These are phyloP conservation scores for Rutilus rutilus DNA, from an alignment of 2,113 vertebrate genomes.

Conservation along the genomic window DNA sequence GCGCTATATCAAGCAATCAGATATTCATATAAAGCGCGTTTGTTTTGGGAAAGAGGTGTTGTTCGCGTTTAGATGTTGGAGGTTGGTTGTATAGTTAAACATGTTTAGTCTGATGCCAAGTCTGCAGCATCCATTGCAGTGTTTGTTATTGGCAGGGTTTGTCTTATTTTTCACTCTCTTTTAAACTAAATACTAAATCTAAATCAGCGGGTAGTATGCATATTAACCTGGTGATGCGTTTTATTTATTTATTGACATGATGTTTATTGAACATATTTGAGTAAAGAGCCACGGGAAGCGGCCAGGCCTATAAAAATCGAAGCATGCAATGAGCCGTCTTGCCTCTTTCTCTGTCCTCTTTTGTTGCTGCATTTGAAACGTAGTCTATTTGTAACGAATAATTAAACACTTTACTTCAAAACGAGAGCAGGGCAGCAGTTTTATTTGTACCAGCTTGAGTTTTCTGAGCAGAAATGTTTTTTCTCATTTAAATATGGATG, in stretches of 20 bases:
- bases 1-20: neutral
- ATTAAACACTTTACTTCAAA: neutral
- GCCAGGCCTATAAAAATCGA: slow-evolving; percentile 5
- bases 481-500: neutral
- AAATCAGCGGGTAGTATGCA: neutral
- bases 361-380: neutral
- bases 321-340: neutral
- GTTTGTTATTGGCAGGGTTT: neutral
- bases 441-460: neutral
- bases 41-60: neutral
- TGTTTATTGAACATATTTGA: neutral
- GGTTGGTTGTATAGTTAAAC: neutral
- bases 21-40: neutral
- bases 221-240: neutral
- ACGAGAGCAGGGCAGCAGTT: neutral
- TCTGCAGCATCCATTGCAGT: neutral
- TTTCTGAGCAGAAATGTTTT: neutral
- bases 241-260: neutral
- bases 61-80: neutral
- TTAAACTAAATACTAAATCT: neutral
- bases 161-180: neutral
- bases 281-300: neutral
- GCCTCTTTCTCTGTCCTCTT: neutral
- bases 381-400: neutral
- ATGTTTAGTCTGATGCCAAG: neutral